Evolutionary conservation across 2,888 invertebrate species (phyloP), one percentile per base, ranked within the genome.

Genomic region (Erynnis tages): DNA sequence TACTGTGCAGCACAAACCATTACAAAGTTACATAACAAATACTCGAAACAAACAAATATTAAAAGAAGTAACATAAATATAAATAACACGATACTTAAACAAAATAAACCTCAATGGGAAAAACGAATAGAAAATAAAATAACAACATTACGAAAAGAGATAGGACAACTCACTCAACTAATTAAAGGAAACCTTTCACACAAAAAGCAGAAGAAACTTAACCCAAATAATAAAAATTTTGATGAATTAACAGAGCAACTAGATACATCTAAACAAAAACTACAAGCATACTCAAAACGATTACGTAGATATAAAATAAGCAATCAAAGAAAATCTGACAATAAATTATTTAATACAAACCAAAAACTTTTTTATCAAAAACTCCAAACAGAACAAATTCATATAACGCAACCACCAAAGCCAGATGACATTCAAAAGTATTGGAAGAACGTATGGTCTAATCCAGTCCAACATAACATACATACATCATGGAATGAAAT

Each of bases 241-340:
- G 3, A 40, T 2, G 25, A 40, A 40, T 27, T 40, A 34, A 34
- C 21, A 17, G 30, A 47, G 1, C 25, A 8, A 27, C 17, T 48
- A n/a, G 48, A 48, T 38, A 40, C 16, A 6, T 10, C 4, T 13
- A 49, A 49, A 40, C 48, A 49, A 4, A 40, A 40, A 49, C 21
- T 49, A 40, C 40, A 49, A 30, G 48, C 48, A 8, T 14, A 40
- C n/a, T 21, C 50, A 8, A 43, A 43, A 35, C 25, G 50, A n/a
- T 11, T 50, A 4, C 21, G 29, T 7, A 8, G 50, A 11, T 50
- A 43, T 17, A 53, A 53, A 25, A 34, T 2, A 17, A 46, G 17
- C 19, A 46, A 46, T 5, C 23, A 46, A 34, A 45, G 46, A 17
- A 40, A 38, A 30, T 8, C 11, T 13, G 16, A 38, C 17, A 53